Conservation (phyloP, 2,113 vertebrate genomes). For the Ramphastos sulfuratus region DNA sequence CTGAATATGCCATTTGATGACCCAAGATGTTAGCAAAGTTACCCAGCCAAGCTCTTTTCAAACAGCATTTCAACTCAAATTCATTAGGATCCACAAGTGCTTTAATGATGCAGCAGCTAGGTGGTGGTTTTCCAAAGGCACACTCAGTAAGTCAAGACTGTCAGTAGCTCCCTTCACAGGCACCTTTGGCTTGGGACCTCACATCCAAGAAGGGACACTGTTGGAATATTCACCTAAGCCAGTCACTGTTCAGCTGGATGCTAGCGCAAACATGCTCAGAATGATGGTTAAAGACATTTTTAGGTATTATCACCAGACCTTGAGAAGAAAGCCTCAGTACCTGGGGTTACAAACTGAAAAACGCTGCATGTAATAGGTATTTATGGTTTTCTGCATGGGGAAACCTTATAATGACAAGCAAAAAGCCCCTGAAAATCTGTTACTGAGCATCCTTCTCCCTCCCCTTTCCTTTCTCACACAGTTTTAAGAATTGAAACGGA, state of each 20-base stretch:
- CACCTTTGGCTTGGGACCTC: background rate
- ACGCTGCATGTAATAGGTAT: accelerated
- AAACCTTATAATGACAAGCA: background rate
- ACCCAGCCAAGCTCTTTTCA: background rate
- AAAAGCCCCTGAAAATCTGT: background rate
- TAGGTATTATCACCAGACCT: background rate
- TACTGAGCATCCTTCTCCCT: background rate
- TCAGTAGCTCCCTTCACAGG: background rate
- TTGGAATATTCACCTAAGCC: background rate
- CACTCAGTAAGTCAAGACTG: background rate
- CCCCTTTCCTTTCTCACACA: background rate
- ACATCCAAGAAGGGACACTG: background rate
- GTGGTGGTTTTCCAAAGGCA: background rate
- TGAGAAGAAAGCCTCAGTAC: background rate
- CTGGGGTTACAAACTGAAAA: background rate
- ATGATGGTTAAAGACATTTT: accelerated
- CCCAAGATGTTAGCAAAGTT: background rate
- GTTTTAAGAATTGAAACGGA: background rate
- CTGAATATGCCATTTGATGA: background rate
- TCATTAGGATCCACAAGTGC: background rate
- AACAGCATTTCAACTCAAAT: background rate
- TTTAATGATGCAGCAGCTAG: background rate
- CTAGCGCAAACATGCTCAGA: background rate
- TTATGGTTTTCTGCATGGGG: background rate
- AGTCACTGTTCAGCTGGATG: background rate